Evolutionary conservation across 2,888 invertebrate species (phyloP).

Genomic region (Tryphoninae sp.): DNA sequence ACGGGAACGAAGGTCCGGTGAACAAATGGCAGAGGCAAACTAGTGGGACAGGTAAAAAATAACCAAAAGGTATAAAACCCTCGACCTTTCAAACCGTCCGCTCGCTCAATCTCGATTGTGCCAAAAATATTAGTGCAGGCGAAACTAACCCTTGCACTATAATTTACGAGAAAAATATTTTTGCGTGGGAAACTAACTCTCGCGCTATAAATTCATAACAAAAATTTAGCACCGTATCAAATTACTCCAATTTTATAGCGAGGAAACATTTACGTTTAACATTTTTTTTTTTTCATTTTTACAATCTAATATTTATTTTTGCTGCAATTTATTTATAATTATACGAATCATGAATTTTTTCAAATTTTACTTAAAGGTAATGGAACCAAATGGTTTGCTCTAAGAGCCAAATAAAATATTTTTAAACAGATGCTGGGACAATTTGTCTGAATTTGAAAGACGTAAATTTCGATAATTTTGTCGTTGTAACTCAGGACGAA

Average conservation of each 20-base stretch:
- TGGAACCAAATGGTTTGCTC: not conserved
- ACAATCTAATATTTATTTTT: not conserved
- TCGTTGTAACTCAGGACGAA: not conserved
- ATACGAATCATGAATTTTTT: not conserved
- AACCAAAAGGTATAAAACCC: not conserved
- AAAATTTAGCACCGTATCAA: not conserved
- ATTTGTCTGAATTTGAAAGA: not conserved
- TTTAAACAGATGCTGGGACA: not conserved
- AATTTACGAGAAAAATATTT: not conserved
- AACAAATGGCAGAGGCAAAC: not conserved
- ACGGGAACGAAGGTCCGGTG: not conserved
- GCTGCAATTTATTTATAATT: not conserved
- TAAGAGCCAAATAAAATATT: not conserved
- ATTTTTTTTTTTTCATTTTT: not conserved
- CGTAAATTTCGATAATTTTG: not conserved
- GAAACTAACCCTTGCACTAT: not conserved
- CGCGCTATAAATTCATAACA: not conserved
- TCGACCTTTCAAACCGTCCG: not conserved
- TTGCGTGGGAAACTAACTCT: not conserved
- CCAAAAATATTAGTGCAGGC: not conserved
- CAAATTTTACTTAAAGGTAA: not conserved
- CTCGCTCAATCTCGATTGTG: not conserved
- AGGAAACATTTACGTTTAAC: not conserved
- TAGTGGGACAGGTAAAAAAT: not conserved
- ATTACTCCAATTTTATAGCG: no score